Conservation (phyloP, 1,140 invertebrate genomes). For the Drosophila equinoxialis region DNA sequence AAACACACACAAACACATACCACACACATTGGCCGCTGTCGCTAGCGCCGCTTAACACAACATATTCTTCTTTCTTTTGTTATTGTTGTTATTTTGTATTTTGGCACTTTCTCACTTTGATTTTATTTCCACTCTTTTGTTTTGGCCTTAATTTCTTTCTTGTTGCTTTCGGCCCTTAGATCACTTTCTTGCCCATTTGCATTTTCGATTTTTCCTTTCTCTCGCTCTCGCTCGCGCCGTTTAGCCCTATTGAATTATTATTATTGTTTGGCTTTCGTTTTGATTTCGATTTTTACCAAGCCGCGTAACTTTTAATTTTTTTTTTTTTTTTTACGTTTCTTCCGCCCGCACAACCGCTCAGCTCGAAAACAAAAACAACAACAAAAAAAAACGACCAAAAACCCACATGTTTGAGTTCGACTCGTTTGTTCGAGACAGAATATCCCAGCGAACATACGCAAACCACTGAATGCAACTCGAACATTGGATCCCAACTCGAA, state of each 20-base stretch:
- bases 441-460: too few species aligned
- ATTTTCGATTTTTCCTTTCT: constrained; percentile 17
- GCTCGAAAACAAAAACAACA: not conserved
- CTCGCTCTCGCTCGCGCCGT: not conserved
- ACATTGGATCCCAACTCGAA: too few species aligned
- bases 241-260: constrained; percentile 41
- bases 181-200: constrained; percentile 27
- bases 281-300: constrained; percentile 69
- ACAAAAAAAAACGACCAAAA: not conserved
- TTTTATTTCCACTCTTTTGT: constrained; percentile 32
- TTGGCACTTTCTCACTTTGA: constrained; percentile 49
- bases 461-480: too few species aligned
- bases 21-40: constrained; percentile 69
- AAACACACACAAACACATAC: constrained; percentile 36
- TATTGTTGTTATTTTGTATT: not conserved
- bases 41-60: constrained; percentile 48
- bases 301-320: constrained; percentile 23
- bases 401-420: too few species aligned
- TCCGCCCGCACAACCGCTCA: constrained; percentile 39
- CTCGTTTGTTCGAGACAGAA: too few species aligned
- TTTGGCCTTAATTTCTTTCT: constrained; percentile 1
- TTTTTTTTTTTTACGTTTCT: not conserved
- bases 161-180: constrained; percentile 9
- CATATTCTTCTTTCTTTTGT: constrained; percentile 13
- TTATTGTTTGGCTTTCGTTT: constrained; percentile 50